These are phyloP conservation scores for Porites evermanni DNA, from an alignment of 92 coral and sea anemone genomes.

Conservation along the genomic window DNA sequence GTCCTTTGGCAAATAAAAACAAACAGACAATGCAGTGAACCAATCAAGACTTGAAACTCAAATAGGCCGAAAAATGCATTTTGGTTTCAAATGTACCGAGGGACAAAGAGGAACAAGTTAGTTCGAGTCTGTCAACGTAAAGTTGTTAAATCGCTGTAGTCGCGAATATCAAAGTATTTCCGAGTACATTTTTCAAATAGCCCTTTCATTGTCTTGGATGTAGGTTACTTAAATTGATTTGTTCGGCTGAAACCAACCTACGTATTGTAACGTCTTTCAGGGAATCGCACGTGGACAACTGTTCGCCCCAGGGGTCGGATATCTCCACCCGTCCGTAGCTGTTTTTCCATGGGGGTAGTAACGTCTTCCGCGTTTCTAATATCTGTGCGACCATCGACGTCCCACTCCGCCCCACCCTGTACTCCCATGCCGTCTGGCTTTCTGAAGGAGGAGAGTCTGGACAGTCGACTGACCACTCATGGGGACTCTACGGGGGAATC, in stretches of 20 bases:
- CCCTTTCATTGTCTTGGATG: too few species aligned
- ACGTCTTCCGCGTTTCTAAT: slow-evolving; percentile 67
- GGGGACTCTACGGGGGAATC: slow-evolving; percentile 8
- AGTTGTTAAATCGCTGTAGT: too few species aligned
- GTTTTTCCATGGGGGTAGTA: slow-evolving; percentile 67
- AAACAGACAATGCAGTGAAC: too few species aligned
- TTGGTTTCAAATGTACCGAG: too few species aligned
- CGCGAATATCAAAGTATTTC: too few species aligned
- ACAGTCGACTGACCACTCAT: slow-evolving; percentile 20
- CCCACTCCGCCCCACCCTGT: slow-evolving; percentile 89
- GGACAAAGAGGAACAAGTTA: too few species aligned
- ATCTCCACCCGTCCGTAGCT: slow-evolving; percentile 83
- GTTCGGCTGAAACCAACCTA: not conserved
- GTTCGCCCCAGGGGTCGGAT: slow-evolving; percentile 79
- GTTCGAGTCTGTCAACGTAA: too few species aligned
- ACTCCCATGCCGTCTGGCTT: slow-evolving; percentile 68
- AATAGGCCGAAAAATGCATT: too few species aligned
- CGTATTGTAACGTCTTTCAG: slow-evolving; percentile 12
- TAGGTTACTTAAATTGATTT: too few species aligned
- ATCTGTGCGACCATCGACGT: slow-evolving; percentile 76
- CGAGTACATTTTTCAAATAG: too few species aligned
- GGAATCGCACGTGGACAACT: slow-evolving; percentile 75
- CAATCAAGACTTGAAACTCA: too few species aligned
- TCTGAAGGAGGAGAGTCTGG: not conserved
- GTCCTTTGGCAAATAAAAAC: too few species aligned